Conservation (phyloP, 2,888 invertebrate species). For the Eupithecia insigniata region DNA sequence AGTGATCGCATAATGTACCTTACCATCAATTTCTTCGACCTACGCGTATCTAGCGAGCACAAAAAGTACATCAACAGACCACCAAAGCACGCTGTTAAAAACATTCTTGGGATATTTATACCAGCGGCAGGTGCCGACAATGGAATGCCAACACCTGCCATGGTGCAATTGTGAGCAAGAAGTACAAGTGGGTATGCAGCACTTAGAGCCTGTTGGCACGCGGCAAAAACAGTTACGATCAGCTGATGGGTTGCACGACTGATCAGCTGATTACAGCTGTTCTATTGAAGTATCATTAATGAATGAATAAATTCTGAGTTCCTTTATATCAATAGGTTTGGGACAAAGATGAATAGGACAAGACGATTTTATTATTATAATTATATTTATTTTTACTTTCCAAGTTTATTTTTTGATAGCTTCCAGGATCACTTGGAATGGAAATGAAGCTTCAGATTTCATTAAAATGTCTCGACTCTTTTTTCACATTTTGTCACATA, state of each 20-base stretch:
- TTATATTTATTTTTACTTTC: not conserved
- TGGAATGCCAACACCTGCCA: constrained; percentile 50
- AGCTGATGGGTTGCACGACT: constrained; percentile 7
- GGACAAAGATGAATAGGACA: not conserved
- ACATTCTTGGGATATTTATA: constrained; percentile 42
- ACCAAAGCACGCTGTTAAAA: constrained; percentile 30
- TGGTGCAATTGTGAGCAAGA: constrained; percentile 60
- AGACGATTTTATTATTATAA: no score
- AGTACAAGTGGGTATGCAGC: constrained; percentile 42
- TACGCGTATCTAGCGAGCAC: constrained; percentile 22
- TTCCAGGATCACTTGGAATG: not conserved
- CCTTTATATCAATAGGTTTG: not conserved
- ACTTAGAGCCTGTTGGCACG: constrained; percentile 53
- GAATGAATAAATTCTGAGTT: not conserved
- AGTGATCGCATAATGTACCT: constrained; percentile 1
- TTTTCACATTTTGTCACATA: constrained; percentile 54
- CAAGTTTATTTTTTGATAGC: no score
- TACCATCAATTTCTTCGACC: constrained; percentile 22
- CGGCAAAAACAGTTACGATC: constrained; percentile 36
- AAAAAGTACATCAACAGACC: constrained; percentile 29
- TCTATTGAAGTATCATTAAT: not conserved
- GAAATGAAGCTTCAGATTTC: no score
- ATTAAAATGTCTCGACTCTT: not conserved
- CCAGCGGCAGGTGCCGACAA: constrained; percentile 53
- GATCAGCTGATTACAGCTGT: constrained; percentile 3